These are phyloP conservation scores for Nephrotoma guestfalica DNA, from an alignment of 2,888 invertebrate genomes.

Conservation along the genomic window DNA sequence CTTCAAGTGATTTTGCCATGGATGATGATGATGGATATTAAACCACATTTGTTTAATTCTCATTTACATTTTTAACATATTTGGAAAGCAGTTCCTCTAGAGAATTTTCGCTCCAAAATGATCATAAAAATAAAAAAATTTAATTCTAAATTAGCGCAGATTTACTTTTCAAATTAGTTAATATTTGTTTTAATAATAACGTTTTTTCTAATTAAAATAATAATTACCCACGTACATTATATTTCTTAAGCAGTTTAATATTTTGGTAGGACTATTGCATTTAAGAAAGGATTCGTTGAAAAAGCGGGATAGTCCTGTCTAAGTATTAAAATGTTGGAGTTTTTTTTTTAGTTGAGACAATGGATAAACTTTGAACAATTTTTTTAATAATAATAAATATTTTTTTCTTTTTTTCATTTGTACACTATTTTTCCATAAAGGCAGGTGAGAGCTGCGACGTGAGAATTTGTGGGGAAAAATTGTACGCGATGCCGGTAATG, in stretches of 20 bases:
- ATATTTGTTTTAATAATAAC: neutral
- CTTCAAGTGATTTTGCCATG: conserved; percentile 67
- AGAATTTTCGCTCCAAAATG: neutral
- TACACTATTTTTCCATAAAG: conserved; percentile 18
- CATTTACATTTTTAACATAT: neutral
- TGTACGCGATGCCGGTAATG: conserved; percentile 20
- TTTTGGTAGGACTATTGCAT: neutral
- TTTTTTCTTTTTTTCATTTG: conserved; percentile 14
- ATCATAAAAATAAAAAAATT: neutral
- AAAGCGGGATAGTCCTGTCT: neutral
- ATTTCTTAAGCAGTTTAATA: neutral
- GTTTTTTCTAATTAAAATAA: neutral
- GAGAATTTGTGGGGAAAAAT: conserved; percentile 18
- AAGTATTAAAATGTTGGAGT: neutral
- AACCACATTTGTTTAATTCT: neutral
- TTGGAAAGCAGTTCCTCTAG: neutral
- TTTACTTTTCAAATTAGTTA: neutral
- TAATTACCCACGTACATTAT: neutral
- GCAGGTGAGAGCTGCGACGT: conserved; percentile 26
- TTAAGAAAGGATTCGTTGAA: neutral
- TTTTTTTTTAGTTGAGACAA: neutral
- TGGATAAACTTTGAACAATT: conserved; percentile 12
- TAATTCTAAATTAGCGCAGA: neutral
- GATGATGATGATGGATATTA: conserved; percentile 55
- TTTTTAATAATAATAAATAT: neutral